phyloP scores from a whole-genome alignment of 2,113 vertebrate genomes.

The Oncorhynchus gorbuscha region DNA sequence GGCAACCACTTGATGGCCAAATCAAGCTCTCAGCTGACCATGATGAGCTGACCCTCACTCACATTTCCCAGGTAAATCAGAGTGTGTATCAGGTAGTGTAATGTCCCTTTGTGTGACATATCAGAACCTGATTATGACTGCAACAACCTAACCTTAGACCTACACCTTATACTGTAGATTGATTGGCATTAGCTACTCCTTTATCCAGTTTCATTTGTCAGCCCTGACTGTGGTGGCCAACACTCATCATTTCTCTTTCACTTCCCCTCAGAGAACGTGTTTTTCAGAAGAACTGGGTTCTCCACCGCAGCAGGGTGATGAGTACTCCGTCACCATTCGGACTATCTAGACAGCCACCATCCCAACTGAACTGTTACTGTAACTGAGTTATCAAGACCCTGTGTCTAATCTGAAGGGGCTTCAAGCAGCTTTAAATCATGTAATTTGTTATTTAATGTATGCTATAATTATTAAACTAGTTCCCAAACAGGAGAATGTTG shows the following conservation, averaged over 20 bases:
- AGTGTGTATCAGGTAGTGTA: not conserved
- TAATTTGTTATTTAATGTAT: no score
- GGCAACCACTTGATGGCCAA: conserved; percentile 20
- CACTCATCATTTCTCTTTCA: not conserved
- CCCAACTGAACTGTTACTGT: not conserved
- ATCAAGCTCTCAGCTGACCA: not conserved
- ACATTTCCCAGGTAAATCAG: conserved; percentile 2
- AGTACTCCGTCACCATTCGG: not conserved
- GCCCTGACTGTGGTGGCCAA: no score
- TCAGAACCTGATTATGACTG: no score
- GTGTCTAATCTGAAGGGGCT: not conserved
- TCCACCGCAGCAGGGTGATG: not conserved
- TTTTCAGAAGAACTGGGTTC: conserved; percentile 12
- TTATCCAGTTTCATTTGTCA: not conserved
- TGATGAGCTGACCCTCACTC: conserved; percentile 23
- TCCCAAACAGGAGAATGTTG: not conserved
- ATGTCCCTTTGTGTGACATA: not conserved
- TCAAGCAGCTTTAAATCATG: not conserved
- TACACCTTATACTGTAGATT: not conserved
- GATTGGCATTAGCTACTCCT: not conserved
- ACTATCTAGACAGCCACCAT: not conserved
- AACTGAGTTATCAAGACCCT: not conserved
- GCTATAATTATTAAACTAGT: no score
- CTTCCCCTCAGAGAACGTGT: conserved; percentile 8
- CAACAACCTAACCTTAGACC: no score